Base-by-base conservation (phyloP, 2,888 invertebrate genomes). In the Caprella mutica region DNA sequence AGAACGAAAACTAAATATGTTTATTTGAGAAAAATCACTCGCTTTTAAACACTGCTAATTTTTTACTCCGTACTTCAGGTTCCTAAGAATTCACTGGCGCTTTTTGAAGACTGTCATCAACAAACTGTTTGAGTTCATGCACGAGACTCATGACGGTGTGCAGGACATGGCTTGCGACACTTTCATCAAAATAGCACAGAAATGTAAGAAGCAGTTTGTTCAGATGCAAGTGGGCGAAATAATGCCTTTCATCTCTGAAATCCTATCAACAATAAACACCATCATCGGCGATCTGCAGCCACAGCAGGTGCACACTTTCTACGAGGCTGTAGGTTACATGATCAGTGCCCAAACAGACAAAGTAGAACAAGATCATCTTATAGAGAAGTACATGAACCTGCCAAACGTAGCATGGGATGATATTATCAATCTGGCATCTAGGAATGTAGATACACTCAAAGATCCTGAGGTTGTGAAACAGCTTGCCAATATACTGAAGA, bases 101-200 rank as follows among this genome's bases (percentile, higher is more conserved):
- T 99, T 99, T 76, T 80, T 99, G 65, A 99, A 98, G 79, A 99
- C 98, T 52, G 98, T 99, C 70, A 96, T 98, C 61, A 98, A 97
- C 77, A 98, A 98, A 77, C 80, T 99, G 57, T 99, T 99, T 77
- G 98, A 99, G 77, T 99, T 99, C 74, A 99, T 99, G 98, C 98
- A 98, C 73, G 97, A 98, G 78, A 96, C 96, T 55, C 98, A 98
- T 73, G 98, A 97, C 73, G 98, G 98, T 69, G 98, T 99, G 27
- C 97, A 98, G 75, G 98, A 98, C 71, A 99, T 99, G 98, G 98
- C 98, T 61, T 99, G 98, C 78, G 98, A 99, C 77, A 99, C 98
- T 39, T 99, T 99, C 73, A 98, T 99, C 68, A 99, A 99, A 77
- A 99, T 99, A 71, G 93, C 98, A 29, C 80, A 93, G 69, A 99